Percentiles rank a stretch among this genome's conserved stretches.
Conservation (phyloP, 1,140 invertebrate genomes). For the Macrocentrus cingulum region DNA sequence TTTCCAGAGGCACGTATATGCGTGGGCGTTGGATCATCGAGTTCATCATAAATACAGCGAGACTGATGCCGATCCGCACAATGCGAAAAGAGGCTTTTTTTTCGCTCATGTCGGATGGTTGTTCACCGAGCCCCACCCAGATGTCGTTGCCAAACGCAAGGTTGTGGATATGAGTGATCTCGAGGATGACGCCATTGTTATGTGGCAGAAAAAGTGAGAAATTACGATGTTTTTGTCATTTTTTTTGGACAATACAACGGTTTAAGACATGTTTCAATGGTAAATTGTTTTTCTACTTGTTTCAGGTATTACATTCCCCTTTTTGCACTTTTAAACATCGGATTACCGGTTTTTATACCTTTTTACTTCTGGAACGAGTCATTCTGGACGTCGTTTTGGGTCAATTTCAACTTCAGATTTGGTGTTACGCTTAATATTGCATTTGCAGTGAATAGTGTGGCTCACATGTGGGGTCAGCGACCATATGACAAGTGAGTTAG, state of each 20-base stretch:
- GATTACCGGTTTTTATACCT: constrained; percentile 77
- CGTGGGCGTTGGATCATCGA: constrained; percentile 78
- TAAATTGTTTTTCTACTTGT: constrained; percentile 35
- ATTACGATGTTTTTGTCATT: constrained; percentile 27
- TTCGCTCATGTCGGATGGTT: constrained; percentile 83
- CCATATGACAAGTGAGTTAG: constrained; percentile 84
- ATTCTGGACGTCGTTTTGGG: constrained; percentile 77
- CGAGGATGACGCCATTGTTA: constrained; percentile 79
- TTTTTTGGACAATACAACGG: constrained; percentile 11
- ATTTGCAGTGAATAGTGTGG: constrained; percentile 90
- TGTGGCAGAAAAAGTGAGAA: constrained; percentile 76
- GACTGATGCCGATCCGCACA: constrained; percentile 81
- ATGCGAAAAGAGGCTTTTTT: constrained; percentile 77
- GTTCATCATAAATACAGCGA: constrained; percentile 84
- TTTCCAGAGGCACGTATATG: constrained; percentile 69
- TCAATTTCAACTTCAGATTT: constrained; percentile 83
- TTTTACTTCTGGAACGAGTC: constrained; percentile 83
- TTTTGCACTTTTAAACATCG: constrained; percentile 74
- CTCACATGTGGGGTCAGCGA: constrained; percentile 85
- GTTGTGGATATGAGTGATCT: constrained; percentile 82
- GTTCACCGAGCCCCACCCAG: constrained; percentile 75
- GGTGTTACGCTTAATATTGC: constrained; percentile 84
- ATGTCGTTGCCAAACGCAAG: constrained; percentile 75
- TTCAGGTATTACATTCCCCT: constrained; percentile 71
- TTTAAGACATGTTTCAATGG: not conserved